Percentiles rank a stretch among this genome's conserved stretches.
These are phyloP conservation scores for Ephestia elutella DNA, from an alignment of 1,140 invertebrate species.

Conservation along the genomic window DNA sequence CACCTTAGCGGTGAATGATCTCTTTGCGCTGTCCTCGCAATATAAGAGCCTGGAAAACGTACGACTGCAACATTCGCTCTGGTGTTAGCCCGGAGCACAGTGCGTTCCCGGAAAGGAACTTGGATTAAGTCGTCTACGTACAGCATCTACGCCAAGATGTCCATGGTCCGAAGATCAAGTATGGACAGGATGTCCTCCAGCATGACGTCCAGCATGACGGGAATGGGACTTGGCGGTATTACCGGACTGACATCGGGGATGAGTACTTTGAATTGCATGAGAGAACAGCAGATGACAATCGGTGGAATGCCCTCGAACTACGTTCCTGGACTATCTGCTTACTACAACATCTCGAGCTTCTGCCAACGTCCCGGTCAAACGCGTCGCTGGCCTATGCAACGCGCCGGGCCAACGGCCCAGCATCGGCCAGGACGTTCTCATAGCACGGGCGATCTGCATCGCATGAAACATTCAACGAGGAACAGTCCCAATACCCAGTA, in stretches of 20 bases:
- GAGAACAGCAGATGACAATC: conserved; percentile 67
- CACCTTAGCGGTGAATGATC: conserved; percentile 52
- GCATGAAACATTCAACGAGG: conserved; percentile 63
- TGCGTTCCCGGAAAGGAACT: conserved; percentile 33
- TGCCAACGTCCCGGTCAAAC: conserved; percentile 69
- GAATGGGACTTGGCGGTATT: conserved; percentile 71
- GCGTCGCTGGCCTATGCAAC: conserved; percentile 65
- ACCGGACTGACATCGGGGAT: conserved; percentile 62
- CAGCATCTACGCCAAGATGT: conserved; percentile 33
- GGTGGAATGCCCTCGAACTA: conserved; percentile 72
- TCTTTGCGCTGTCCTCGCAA: conserved; percentile 29
- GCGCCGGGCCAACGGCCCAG: conserved; percentile 67
- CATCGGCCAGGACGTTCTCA: conserved; percentile 65
- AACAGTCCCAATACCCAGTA: conserved; percentile 70
- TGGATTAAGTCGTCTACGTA: conserved; percentile 21
- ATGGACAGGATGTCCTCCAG: conserved; percentile 71
- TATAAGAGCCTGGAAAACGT: conserved; percentile 35
- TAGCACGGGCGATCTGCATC: conserved; percentile 59
- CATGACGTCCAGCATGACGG: conserved; percentile 73
- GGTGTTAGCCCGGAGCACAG: conserved; percentile 51
- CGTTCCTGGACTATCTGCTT: conserved; percentile 66
- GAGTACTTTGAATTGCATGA: conserved; percentile 60
- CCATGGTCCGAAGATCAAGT: conserved; percentile 55
- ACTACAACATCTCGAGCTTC: conserved; percentile 71
- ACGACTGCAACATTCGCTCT: conserved; percentile 55